phyloP scores from a whole-genome alignment of 2,113 vertebrate species.

The Muntiacus reevesi region DNA sequence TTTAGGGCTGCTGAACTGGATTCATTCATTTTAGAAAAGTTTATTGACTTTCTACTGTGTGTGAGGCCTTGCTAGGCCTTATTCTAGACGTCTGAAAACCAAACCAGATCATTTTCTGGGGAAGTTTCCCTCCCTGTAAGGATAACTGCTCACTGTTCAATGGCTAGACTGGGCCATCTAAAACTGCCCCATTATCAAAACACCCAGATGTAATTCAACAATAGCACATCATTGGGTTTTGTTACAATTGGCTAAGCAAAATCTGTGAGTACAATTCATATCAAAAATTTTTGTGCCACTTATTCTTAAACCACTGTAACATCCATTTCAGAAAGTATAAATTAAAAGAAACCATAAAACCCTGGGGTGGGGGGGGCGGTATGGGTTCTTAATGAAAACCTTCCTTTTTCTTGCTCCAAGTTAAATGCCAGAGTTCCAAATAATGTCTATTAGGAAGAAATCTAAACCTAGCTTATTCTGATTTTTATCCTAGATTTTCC shows the following conservation, averaged over 20 bases:
- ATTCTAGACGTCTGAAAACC: background rate
- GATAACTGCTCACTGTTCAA: background rate
- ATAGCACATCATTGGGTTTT: background rate
- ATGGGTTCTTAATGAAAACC: background rate
- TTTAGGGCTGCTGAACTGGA: background rate
- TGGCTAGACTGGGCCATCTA: background rate
- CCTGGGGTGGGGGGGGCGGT: background rate
- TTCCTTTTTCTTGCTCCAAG: background rate
- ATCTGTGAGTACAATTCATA: background rate
- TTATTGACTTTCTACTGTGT: background rate
- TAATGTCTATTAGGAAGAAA: background rate
- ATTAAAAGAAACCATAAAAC: background rate
- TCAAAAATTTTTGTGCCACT: background rate
- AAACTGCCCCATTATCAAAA: background rate
- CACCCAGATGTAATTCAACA: background rate
- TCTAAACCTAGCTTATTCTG: background rate
- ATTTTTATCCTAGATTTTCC: background rate
- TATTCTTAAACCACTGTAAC: background rate
- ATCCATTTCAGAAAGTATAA: background rate
- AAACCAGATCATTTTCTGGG: background rate
- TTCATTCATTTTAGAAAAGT: background rate
- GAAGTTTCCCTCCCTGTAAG: background rate
- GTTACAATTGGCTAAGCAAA: background rate
- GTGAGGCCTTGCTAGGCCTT: background rate
- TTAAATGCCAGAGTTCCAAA: background rate